Base-by-base conservation (phyloP, 2,113 vertebrate genomes). In the Todiramphus saurophagus region DNA sequence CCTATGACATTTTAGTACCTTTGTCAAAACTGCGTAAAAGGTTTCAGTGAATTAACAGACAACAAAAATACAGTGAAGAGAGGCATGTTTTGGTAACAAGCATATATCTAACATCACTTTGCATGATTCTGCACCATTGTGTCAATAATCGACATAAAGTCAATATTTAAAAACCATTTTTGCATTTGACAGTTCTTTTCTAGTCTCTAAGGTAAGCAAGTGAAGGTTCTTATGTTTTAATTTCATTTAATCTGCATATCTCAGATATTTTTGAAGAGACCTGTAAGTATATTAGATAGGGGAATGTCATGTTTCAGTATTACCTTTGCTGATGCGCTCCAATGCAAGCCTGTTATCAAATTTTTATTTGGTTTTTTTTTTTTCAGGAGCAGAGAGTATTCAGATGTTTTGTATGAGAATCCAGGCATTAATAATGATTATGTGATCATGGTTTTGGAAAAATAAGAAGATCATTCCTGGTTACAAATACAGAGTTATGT, bases 321-420 rank as follows among this genome's bases (percentile, higher is more conserved):
- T 62, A 27, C 28, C 75, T 91, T 66, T 90, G 56, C 17, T 41
- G n/a, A 87, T 75, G 46, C 7, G 51, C 23, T 89, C 44, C 37
- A 89, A 11, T 75, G 63, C 33, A 80, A 96, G 12, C 28, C 64
- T 16, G 48, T 86, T 72, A 69, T 46, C 12, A 30, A 51, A 75
- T 59, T 25, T 39, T 35, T 69, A 18, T 28, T 28, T 46, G 41
- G 12, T 11, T 48, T 55, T 33, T 33, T 5, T 77, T 73, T 87
- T 75, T 95, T 18, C 91, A 97, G 93, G 58, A 80, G 20, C 25
- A 80, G 62, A 93, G 79, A 93, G 28, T 27, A 76, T 43, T 94
- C 60, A n/a, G 44, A 33, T 53, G 12, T 23, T 64, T 84, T 77
- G 6, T 39, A 21, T 76, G 46, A 66, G 83, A 70, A 77, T 70